Evolutionary conservation across 2,797 vertebrate species (phyloP).

Genomic region (Melanotaenia parkinsoni): DNA sequence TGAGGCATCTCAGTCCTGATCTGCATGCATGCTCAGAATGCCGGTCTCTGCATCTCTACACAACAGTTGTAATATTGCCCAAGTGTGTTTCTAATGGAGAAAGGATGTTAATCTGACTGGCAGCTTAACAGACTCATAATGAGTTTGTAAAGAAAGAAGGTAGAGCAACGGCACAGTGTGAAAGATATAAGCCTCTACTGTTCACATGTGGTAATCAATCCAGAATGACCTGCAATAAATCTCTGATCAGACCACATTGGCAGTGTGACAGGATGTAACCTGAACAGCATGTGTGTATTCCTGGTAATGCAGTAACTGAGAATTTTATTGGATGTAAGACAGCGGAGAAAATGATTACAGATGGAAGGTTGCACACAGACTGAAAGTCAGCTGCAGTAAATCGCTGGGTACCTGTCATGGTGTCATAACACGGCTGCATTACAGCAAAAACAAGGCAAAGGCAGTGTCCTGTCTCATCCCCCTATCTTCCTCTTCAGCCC

Average conservation of each 20-base stretch:
- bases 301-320: slow-evolving; percentile 47
- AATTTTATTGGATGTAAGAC: slow-evolving; percentile 50
- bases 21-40: slow-evolving; percentile 6
- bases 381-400: slow-evolving; percentile 19
- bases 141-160: slow-evolving; percentile 35
- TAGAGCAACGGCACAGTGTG: slow-evolving; percentile 1
- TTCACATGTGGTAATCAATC: slow-evolving; percentile 27
- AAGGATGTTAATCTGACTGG: slow-evolving; percentile 55
- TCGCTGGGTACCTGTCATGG: slow-evolving; percentile 14
- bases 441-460: slow-evolving; percentile 16
- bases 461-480: slow-evolving; percentile 18
- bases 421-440: neutral
- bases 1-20: neutral
- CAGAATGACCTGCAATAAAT: slow-evolving; percentile 46
- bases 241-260: slow-evolving; percentile 35
- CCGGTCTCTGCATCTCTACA: slow-evolving; percentile 22
- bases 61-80: slow-evolving; percentile 23
- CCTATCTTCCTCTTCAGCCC: slow-evolving; percentile 34
- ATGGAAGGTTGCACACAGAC: slow-evolving; percentile 19
- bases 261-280: slow-evolving; percentile 43
- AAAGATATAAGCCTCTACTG: slow-evolving; percentile 41
- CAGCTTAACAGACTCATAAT: slow-evolving; percentile 32
- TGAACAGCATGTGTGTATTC: slow-evolving; percentile 39
- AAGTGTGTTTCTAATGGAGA: slow-evolving; percentile 62
- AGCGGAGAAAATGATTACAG: slow-evolving; percentile 39